Percentiles rank a stretch among this genome's conserved stretches.
Evolutionary conservation across 2,888 invertebrate genomes (phyloP).

Genomic region (Xylophagus ater): DNA sequence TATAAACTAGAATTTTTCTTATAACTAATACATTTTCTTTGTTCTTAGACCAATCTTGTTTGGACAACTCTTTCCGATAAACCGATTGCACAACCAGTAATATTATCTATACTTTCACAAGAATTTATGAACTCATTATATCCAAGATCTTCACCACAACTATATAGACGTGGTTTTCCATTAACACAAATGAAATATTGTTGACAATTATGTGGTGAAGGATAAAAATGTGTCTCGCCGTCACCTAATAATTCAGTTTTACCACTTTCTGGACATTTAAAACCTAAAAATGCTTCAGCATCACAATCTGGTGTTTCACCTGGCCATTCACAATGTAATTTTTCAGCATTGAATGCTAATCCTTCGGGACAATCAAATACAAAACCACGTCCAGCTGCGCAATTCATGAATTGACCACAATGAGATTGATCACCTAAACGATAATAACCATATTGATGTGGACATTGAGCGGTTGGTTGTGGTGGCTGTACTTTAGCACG

Average conservation of each 20-base stretch:
- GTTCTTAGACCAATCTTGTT: background rate
- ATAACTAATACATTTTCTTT: too few species aligned
- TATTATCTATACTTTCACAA: conserved; percentile 70
- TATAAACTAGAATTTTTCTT: background rate
- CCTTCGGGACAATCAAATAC: conserved; percentile 74
- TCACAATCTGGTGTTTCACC: conserved; percentile 72
- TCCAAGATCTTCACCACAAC: conserved; percentile 65
- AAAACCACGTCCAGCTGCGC: conserved; percentile 64
- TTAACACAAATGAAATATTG: conserved; percentile 69
- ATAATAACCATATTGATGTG: conserved; percentile 75
- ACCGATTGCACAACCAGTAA: conserved; percentile 53
- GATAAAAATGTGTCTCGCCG: conserved; percentile 40
- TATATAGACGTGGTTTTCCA: conserved; percentile 58
- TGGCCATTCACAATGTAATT: conserved; percentile 78
- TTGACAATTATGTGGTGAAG: conserved; percentile 56
- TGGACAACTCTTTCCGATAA: conserved; percentile 25
- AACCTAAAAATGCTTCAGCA: conserved; percentile 65
- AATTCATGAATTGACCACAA: conserved; percentile 73
- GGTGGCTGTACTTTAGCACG: conserved; percentile 47
- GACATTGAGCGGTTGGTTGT: conserved; percentile 62
- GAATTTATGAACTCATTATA: conserved; percentile 61
- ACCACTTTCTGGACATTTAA: conserved; percentile 60
- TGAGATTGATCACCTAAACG: conserved; percentile 52
- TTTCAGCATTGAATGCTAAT: conserved; percentile 60
- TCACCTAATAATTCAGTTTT: conserved; percentile 34